Conservation (phyloP, 1,140 invertebrate species). For the Pteromalus puparum region DNA sequence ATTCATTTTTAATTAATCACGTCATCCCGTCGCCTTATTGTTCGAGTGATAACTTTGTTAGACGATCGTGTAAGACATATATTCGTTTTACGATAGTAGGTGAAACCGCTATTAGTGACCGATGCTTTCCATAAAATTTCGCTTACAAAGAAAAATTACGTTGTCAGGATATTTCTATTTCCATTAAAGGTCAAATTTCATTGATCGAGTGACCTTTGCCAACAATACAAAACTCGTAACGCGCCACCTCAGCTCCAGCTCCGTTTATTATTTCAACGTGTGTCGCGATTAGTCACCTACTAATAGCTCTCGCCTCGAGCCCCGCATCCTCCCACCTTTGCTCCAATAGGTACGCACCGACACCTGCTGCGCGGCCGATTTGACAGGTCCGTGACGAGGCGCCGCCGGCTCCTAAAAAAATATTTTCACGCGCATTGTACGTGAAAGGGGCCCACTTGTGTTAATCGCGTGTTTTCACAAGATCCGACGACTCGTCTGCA, state of each 20-base stretch:
- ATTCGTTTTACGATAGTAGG: too few species aligned
- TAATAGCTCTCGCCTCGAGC: background rate
- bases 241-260: background rate
- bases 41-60: background rate
- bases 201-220: too few species aligned
- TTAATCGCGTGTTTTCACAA: conserved; percentile 42
- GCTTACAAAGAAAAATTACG: too few species aligned
- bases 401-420: conserved; percentile 38
- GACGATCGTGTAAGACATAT: background rate
- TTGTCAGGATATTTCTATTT: too few species aligned
- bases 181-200: too few species aligned
- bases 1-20: conserved; percentile 25
- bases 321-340: background rate
- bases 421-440: conserved; percentile 31
- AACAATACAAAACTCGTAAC: too few species aligned
- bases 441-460: background rate
- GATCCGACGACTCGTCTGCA: background rate
- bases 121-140: too few species aligned
- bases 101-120: too few species aligned
- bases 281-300: conserved; percentile 25
- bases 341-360: background rate
- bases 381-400: conserved; percentile 6
- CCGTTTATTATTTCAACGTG: conserved; percentile 28
- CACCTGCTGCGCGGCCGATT: conserved; percentile 32
- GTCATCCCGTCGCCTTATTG: background rate